phyloP scores from a whole-genome alignment of 2,888 invertebrate genomes.

The Dendrolimus houi region DNA sequence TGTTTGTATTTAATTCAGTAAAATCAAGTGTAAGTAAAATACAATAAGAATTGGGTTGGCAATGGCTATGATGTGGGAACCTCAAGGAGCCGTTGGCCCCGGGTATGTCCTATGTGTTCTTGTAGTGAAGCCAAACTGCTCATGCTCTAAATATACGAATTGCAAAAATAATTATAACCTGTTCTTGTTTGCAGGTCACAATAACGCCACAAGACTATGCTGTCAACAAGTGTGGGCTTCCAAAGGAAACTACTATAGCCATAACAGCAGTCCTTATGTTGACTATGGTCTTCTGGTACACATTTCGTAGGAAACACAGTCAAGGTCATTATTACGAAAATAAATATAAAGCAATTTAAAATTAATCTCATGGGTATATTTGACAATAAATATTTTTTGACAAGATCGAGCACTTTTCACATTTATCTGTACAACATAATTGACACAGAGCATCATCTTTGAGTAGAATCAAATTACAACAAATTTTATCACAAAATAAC shows the following conservation, averaged over 20 bases:
- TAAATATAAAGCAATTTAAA: constrained; percentile 20
- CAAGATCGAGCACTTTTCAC: constrained; percentile 72
- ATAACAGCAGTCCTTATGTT: constrained; percentile 37
- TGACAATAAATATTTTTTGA: constrained; percentile 72
- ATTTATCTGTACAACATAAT: constrained; percentile 42
- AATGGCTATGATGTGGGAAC: too few species aligned
- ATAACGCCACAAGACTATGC: constrained; percentile 40
- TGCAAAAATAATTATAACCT: too few species aligned
- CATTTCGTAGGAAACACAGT: constrained; percentile 20
- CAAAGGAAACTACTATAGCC: constrained; percentile 44
- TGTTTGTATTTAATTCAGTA: too few species aligned
- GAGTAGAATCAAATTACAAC: constrained; percentile 27
- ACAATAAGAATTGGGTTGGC: too few species aligned
- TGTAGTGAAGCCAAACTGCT: too few species aligned
- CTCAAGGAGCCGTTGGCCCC: too few species aligned
- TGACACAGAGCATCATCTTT: constrained; percentile 11
- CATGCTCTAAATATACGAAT: too few species aligned
- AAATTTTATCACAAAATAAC: constrained; percentile 56
- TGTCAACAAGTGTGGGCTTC: constrained; percentile 51
- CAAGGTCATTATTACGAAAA: constrained; percentile 19
- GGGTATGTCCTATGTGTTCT: too few species aligned
- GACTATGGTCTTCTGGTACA: constrained; percentile 21
- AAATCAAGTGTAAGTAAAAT: too few species aligned
- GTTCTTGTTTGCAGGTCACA: constrained; percentile 36
- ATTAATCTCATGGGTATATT: constrained; percentile 58